Percentiles rank a stretch among this genome's conserved stretches.
Evolutionary conservation across 2,113 vertebrate species (phyloP).

Genomic region (Gadus macrocephalus): DNA sequence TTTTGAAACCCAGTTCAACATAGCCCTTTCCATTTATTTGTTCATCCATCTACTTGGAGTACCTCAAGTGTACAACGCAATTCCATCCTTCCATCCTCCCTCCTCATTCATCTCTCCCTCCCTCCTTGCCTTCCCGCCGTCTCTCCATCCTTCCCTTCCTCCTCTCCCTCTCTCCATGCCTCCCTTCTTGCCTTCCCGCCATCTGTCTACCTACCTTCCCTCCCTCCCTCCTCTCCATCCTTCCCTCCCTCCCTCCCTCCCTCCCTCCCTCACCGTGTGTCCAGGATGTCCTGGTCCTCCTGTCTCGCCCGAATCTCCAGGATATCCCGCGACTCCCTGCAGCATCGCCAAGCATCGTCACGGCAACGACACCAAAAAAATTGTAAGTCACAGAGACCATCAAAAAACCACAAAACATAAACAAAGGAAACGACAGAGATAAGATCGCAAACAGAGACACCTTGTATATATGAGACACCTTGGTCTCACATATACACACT

Average conservation of each 20-base stretch:
- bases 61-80: too few relatives aligned
- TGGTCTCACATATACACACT: too few relatives aligned
- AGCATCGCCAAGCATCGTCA: neutral
- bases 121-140: neutral
- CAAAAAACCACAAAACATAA: too few relatives aligned
- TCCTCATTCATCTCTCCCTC: too few relatives aligned
- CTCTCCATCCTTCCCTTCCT: neutral
- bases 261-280: conserved; percentile 63
- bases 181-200: neutral
- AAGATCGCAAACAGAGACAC: neutral
- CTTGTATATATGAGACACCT: neutral
- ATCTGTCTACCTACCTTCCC: too few relatives aligned
- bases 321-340: conserved; percentile 75
- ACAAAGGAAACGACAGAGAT: neutral
- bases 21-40: too few relatives aligned
- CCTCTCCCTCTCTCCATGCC: neutral
- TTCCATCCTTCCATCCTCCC: too few relatives aligned
- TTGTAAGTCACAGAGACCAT: neutral
- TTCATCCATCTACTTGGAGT: too few relatives aligned
- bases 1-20: too few relatives aligned
- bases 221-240: too few relatives aligned
- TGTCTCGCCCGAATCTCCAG: conserved; percentile 65
- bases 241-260: neutral
- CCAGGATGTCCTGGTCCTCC: conserved; percentile 76
- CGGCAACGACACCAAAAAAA: neutral